Conservation (phyloP, 2,797 vertebrate species). For the Tokudaia tokunoshimensis region DNA sequence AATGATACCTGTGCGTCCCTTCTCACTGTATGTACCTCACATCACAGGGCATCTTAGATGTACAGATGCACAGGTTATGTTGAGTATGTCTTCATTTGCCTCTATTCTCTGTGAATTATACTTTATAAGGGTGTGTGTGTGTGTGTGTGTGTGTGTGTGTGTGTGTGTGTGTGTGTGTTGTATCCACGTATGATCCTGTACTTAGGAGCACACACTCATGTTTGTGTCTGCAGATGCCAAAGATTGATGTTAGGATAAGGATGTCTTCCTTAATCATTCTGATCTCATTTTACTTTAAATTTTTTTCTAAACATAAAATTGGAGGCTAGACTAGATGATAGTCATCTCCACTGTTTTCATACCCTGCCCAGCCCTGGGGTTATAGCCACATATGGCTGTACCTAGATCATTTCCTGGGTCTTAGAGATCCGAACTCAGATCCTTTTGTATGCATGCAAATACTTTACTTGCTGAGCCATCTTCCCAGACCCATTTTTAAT, state of each 20-base stretch:
- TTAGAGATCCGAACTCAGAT: neutral
- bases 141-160: neutral
- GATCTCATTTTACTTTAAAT: neutral
- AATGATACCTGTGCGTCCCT: conserved; percentile 66
- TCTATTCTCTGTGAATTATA: conserved; percentile 83
- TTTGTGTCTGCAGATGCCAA: neutral
- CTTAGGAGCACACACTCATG: neutral
- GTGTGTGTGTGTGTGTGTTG: neutral
- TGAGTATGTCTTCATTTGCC: conserved; percentile 83
- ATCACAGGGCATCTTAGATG: conserved; percentile 82
- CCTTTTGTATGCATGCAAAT: neutral
- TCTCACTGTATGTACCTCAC: conserved; percentile 73
- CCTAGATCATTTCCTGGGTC: neutral
- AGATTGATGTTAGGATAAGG: neutral
- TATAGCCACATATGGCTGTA: neutral
- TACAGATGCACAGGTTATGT: conserved; percentile 75
- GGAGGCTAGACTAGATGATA: neutral
- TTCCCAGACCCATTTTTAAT: conserved; percentile 88
- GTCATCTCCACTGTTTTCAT: neutral
- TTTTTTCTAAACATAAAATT: neutral
- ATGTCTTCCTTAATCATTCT: neutral
- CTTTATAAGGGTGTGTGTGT: neutral
- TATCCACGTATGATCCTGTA: neutral
- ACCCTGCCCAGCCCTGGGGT: neutral
- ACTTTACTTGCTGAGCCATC: neutral